Evolutionary conservation across 2,113 vertebrate genomes (phyloP).

Genomic region (Takifugu bimaculatus): DNA sequence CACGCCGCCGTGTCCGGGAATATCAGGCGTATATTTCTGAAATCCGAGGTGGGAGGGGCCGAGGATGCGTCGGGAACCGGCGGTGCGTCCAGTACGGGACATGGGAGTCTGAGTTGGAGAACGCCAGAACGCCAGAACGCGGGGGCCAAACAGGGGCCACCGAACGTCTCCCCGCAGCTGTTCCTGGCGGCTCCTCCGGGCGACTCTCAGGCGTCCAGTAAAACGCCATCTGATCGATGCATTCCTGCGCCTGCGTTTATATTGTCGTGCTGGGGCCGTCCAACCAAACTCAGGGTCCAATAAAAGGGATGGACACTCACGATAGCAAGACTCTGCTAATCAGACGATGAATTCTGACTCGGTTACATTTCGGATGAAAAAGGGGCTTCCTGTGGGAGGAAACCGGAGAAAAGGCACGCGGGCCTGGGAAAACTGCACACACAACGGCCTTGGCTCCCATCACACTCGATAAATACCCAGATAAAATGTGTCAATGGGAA

Average conservation of each 20-base stretch:
- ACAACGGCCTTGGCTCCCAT: no score
- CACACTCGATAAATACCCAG: no score
- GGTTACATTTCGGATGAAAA: no score
- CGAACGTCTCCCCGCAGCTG: slow-evolving; percentile 63
- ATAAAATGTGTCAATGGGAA: no score
- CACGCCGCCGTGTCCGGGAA: no score
- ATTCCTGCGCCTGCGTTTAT: slow-evolving; percentile 33
- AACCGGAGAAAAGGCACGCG: no score
- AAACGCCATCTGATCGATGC: slow-evolving; percentile 31
- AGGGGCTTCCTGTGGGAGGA: no score
- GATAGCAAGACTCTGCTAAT: no score
- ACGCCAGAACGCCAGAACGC: slow-evolving; percentile 56
- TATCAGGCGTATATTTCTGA: slow-evolving; percentile 15
- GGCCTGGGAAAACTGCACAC: no score
- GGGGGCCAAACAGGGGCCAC: slow-evolving; percentile 54
- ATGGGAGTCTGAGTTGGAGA: slow-evolving; percentile 57
- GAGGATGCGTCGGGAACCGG: slow-evolving; percentile 42
- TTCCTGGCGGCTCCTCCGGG: slow-evolving; percentile 31
- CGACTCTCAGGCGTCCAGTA: slow-evolving; percentile 76
- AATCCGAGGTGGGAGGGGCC: slow-evolving; percentile 36
- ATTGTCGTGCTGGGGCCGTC: slow-evolving; percentile 22
- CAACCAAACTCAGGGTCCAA: slow-evolving; percentile 4
- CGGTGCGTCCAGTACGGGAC: slow-evolving; percentile 39
- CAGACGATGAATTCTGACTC: no score
- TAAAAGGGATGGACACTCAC: not conserved